These are phyloP conservation scores for Oxystoma pomonae DNA, from an alignment of 2,888 invertebrate genomes.

Conservation along the genomic window DNA sequence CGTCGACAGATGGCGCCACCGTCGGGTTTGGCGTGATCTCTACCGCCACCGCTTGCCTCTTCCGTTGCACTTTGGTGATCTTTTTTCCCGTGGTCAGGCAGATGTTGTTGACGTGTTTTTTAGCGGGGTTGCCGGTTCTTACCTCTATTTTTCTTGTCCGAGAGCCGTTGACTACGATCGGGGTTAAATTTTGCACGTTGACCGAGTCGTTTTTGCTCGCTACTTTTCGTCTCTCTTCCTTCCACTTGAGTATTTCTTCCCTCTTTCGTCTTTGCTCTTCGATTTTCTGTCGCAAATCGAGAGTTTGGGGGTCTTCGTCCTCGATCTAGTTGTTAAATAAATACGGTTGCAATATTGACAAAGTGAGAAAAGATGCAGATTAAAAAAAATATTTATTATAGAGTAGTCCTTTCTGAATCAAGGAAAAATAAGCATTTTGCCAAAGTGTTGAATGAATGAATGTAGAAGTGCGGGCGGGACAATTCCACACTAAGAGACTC, in stretches of 20 bases:
- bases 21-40: neutral
- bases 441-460: too few relatives aligned
- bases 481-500: too few relatives aligned
- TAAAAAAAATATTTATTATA: too few relatives aligned
- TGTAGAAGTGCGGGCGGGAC: too few relatives aligned
- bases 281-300: constrained; percentile 19
- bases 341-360: too few relatives aligned
- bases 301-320: constrained; percentile 19
- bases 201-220: neutral
- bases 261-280: constrained; percentile 21
- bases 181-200: neutral
- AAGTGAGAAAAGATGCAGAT: too few relatives aligned
- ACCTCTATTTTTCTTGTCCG: neutral
- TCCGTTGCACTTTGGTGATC: neutral
- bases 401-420: too few relatives aligned
- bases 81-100: neutral
- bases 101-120: neutral
- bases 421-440: too few relatives aligned
- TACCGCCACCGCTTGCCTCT: neutral
- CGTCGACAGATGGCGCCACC: neutral
- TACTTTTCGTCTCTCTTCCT: constrained; percentile 13
- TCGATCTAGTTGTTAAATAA: neutral
- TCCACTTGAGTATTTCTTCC: constrained; percentile 18
- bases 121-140: neutral
- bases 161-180: neutral